These are phyloP conservation scores for Tenebrio molitor DNA, from an alignment of 1,140 invertebrate genomes.

Conservation along the genomic window DNA sequence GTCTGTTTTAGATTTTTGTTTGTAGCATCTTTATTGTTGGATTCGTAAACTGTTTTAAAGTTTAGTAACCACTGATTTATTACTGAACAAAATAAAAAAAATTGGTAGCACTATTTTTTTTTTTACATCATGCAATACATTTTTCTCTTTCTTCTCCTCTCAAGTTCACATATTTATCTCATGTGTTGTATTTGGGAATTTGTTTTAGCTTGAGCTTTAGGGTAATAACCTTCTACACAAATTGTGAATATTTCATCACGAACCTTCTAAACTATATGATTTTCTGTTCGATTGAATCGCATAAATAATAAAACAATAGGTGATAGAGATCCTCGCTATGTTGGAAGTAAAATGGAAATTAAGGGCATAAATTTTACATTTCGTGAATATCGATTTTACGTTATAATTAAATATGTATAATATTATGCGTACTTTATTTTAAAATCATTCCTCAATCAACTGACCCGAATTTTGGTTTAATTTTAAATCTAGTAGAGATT, in stretches of 20 bases:
- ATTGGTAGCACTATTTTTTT: no score
- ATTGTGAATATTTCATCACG: constrained; percentile 4
- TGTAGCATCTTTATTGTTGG: no score
- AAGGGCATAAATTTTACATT: constrained; percentile 20
- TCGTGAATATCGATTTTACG: constrained; percentile 23
- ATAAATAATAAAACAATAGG: constrained; percentile 30
- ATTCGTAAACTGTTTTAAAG: no score
- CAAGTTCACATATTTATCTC: no score
- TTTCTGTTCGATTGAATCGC: constrained; percentile 7
- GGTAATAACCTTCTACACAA: no score
- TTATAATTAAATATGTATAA: constrained; percentile 25
- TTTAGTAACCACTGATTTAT: no score
- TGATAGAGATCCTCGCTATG: not conserved
- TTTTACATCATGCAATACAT: no score
- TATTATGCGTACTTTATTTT: constrained; percentile 29
- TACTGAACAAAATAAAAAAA: no score
- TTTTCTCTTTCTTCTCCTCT: no score
- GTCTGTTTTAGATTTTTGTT: no score
- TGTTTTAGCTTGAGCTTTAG: not conserved
- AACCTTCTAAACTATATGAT: constrained; percentile 14
- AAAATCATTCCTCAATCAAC: constrained; percentile 16
- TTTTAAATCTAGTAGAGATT: no score
- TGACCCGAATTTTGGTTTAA: constrained; percentile 1
- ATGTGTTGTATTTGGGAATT: no score
- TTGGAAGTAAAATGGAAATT: constrained; percentile 25